These are phyloP conservation scores for Meloe dianella DNA, from an alignment of 2,888 invertebrate genomes.

Conservation along the genomic window DNA sequence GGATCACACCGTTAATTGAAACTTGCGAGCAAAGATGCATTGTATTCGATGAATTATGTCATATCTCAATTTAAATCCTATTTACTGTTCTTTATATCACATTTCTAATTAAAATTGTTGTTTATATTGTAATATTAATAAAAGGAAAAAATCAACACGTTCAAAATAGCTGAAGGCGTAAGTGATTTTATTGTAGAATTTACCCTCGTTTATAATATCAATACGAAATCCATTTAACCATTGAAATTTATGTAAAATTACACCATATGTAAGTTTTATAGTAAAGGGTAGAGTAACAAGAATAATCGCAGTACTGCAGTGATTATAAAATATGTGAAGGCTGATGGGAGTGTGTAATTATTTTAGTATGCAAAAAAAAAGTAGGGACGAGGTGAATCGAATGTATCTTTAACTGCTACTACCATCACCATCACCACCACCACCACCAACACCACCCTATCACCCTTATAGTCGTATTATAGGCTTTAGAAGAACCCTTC, in stretches of 20 bases:
- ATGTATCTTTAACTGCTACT: not conserved
- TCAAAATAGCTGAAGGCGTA: not conserved
- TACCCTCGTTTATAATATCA: not conserved
- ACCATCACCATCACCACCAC: conserved; percentile 17
- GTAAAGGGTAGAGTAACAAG: conserved; percentile 34
- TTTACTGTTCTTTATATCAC: not conserved
- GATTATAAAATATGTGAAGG: conserved; percentile 29
- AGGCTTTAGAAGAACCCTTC: conserved; percentile 28
- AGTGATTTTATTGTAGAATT: not conserved
- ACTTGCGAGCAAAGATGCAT: conserved; percentile 36
- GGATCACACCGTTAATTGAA: conserved; percentile 54
- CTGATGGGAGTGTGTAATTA: conserved; percentile 42
- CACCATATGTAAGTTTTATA: conserved; percentile 5
- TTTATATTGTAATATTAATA: not conserved
- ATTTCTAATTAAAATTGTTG: not conserved
- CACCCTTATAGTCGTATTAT: conserved; percentile 26
- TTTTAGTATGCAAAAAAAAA: conserved; percentile 14
- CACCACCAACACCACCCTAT: conserved; percentile 8
- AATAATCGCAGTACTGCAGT: conserved; percentile 44
- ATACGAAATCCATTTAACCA: not conserved
- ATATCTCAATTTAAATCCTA: not conserved
- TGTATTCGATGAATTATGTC: not conserved
- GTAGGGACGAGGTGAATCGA: conserved; percentile 21
- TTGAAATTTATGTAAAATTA: conserved; percentile 7
- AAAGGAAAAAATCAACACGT: not conserved